Evolutionary conservation across 2,888 invertebrate species (phyloP).

Genomic region (Ophion ventricosus): DNA sequence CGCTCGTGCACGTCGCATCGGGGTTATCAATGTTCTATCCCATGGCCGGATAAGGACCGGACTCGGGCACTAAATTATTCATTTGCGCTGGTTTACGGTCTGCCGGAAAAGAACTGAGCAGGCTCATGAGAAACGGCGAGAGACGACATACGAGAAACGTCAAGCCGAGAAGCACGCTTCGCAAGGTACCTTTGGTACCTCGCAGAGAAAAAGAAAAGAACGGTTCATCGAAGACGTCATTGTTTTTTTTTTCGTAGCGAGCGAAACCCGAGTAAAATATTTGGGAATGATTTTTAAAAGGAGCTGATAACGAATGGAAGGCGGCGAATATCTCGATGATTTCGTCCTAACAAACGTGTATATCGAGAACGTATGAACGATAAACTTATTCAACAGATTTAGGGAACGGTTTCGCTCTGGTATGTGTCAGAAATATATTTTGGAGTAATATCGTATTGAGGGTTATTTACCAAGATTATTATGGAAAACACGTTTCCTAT

Average conservation of each 20-base stretch:
- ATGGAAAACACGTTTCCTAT: no score
- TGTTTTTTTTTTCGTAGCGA: not conserved
- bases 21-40: slow-evolving; percentile 79
- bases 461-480: no score
- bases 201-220: slow-evolving; percentile 42
- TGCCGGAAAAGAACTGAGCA: slow-evolving; percentile 51
- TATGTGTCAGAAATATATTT: no score
- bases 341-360: no score
- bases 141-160: slow-evolving; percentile 46
- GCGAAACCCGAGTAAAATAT: not conserved
- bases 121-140: slow-evolving; percentile 27
- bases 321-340: not conserved
- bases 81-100: slow-evolving; percentile 72
- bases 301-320: not conserved
- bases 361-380: no score
- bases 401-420: no score
- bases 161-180: slow-evolving; percentile 1
- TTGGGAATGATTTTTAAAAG: not conserved
- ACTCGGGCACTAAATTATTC: slow-evolving; percentile 80
- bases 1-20: slow-evolving; percentile 23
- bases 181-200: slow-evolving; percentile 31
- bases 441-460: no score
- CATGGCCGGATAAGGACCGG: slow-evolving; percentile 73
- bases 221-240: not conserved
- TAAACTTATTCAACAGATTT: no score